A percentile compares a stretch with the other conserved stretches of the same genome.
Evolutionary conservation across 2,113 vertebrate species (phyloP).

Genomic region (Dendrocopos noguchii): DNA sequence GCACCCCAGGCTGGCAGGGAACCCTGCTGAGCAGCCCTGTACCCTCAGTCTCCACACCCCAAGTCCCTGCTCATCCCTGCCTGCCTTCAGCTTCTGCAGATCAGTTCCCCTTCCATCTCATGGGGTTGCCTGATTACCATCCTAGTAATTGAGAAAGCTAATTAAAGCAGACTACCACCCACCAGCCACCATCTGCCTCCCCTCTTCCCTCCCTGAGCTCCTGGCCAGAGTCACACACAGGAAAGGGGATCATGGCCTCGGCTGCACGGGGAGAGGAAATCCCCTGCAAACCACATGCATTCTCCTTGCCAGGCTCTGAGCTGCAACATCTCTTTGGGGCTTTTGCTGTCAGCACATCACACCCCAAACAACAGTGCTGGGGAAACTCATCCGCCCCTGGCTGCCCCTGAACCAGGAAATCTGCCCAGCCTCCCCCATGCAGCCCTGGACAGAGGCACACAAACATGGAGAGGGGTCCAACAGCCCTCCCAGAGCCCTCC

Average conservation of each 20-base stretch:
- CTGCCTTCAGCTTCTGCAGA: not conserved
- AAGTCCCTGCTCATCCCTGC: not conserved
- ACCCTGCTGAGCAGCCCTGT: not conserved
- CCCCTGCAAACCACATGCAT: not conserved
- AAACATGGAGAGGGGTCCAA: fast-evolving
- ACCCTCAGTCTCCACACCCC: not conserved
- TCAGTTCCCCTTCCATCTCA: constrained; percentile 4
- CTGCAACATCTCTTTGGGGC: not conserved
- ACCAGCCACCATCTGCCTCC: constrained; percentile 44
- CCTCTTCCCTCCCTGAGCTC: constrained; percentile 9
- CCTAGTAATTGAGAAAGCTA: constrained; percentile 45
- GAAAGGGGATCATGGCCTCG: not conserved
- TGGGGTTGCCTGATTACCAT: constrained; percentile 34
- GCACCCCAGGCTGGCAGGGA: not conserved
- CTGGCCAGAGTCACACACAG: not conserved
- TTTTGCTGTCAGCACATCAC: not conserved
- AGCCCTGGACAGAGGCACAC: not conserved
- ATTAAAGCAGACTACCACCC: constrained; percentile 60
- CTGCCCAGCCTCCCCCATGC: not conserved
- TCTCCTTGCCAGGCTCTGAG: not conserved
- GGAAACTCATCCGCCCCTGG: not conserved
- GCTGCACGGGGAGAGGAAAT: not conserved
- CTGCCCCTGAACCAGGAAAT: not conserved
- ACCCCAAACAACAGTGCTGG: not conserved
- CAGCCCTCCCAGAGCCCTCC: not conserved